phyloP scores from a whole-genome alignment of 2,113 vertebrate genomes.

The Glaucidium brasilianum region DNA sequence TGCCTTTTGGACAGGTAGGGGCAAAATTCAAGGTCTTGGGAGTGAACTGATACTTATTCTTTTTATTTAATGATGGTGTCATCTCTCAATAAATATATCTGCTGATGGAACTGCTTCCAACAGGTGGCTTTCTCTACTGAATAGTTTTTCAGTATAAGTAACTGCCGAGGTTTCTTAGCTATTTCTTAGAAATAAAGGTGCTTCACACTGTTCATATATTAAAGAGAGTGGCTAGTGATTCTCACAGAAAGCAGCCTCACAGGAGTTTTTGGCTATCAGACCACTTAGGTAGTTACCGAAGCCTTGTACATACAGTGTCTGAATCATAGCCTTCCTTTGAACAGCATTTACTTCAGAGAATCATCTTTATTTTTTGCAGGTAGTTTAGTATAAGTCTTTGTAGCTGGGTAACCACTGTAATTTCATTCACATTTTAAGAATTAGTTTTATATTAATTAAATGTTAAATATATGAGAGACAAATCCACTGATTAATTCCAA shows the following conservation, averaged over 20 bases:
- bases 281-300: rapidly evolving
- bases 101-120: not conserved
- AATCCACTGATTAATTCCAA: not conserved
- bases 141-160: not conserved
- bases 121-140: not conserved
- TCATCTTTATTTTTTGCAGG: not conserved
- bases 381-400: not conserved
- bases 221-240: not conserved
- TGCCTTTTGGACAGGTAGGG: not conserved
- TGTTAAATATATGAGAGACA: not conserved
- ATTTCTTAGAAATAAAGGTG: not conserved
- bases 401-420: not conserved
- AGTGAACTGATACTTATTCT: not conserved
- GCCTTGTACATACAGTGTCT: not conserved
- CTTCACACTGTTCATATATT: not conserved
- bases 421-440: not conserved
- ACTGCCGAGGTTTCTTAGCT: not conserved
- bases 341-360: not conserved
- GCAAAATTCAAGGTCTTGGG: not conserved
- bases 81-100: not conserved
- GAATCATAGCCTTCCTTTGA: not conserved
- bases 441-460: not conserved
- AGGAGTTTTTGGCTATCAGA: not conserved
- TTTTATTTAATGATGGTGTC: not conserved
- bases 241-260: not conserved